A percentile compares a stretch with the other conserved stretches of the same genome.
These are phyloP conservation scores for Gopherus flavomarginatus DNA, from an alignment of 2,113 vertebrate genomes.

Conservation along the genomic window DNA sequence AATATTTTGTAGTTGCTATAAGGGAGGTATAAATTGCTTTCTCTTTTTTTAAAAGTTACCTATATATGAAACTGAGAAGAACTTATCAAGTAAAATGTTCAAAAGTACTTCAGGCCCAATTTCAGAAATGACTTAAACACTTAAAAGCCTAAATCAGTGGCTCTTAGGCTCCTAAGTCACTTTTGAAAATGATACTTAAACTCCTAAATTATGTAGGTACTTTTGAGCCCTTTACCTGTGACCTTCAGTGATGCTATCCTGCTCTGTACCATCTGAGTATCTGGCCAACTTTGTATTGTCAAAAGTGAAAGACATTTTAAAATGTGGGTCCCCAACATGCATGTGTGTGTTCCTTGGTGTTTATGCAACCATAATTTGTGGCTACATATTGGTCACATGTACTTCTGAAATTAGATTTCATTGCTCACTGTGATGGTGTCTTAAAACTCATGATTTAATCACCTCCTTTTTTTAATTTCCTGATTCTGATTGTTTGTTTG, in stretches of 20 bases:
- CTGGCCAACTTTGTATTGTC: neutral
- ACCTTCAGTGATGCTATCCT: neutral
- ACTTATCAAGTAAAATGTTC: neutral
- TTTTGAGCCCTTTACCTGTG: neutral
- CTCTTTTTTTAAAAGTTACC: constrained; percentile 57
- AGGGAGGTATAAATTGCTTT: constrained; percentile 53
- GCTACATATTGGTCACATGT: neutral
- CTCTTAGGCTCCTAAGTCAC: rapidly evolving
- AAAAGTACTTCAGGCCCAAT: neutral
- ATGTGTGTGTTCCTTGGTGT: neutral
- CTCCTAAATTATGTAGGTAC: neutral
- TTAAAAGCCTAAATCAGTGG: neutral
- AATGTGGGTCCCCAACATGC: neutral
- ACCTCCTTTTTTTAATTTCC: neutral
- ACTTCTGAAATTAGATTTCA: neutral
- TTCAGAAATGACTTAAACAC: neutral
- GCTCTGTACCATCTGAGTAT: neutral
- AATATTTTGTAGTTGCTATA: constrained; percentile 60
- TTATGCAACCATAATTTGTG: neutral
- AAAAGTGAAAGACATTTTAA: neutral
- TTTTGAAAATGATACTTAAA: neutral
- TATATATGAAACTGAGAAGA: constrained; percentile 71
- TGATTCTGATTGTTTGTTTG: neutral
- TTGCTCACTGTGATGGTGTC: neutral
- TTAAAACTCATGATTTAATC: neutral